phyloP scores from a whole-genome alignment of 2,797 vertebrate species.

The Dendrocincla fuliginosa region DNA sequence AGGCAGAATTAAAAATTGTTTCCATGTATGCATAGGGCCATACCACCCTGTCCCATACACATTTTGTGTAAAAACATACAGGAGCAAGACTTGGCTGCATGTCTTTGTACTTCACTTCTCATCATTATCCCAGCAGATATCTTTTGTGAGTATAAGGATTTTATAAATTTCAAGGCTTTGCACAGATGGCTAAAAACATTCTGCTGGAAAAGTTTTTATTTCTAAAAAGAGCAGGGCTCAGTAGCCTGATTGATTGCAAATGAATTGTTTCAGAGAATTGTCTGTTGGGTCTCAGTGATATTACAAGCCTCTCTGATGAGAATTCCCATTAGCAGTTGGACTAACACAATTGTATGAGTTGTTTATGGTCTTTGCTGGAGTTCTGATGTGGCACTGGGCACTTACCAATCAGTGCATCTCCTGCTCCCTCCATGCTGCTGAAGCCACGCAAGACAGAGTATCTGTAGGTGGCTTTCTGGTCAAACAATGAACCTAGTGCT shows the following conservation, averaged over 20 bases:
- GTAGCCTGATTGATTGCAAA: neutral
- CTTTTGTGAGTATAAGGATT: neutral
- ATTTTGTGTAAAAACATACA: neutral
- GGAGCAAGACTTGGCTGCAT: neutral
- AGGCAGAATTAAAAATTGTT: neutral
- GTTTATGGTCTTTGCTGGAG: neutral
- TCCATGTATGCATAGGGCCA: neutral
- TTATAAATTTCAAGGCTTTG: neutral
- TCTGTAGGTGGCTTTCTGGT: neutral
- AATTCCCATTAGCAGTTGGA: neutral
- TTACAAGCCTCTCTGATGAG: neutral
- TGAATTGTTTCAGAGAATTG: neutral
- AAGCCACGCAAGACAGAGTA: neutral
- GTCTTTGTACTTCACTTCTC: neutral
- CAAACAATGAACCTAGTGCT: neutral
- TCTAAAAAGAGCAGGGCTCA: neutral
- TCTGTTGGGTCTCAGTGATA: neutral
- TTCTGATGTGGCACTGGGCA: neutral
- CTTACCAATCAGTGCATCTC: neutral
- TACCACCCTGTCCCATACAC: neutral
- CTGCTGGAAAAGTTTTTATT: neutral
- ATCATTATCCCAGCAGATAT: neutral
- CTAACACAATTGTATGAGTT: rapidly evolving
- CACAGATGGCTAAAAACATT: neutral
- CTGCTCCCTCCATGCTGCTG: neutral